phyloP scores from a whole-genome alignment of 2,113 vertebrate genomes.

The Proteles cristata region DNA sequence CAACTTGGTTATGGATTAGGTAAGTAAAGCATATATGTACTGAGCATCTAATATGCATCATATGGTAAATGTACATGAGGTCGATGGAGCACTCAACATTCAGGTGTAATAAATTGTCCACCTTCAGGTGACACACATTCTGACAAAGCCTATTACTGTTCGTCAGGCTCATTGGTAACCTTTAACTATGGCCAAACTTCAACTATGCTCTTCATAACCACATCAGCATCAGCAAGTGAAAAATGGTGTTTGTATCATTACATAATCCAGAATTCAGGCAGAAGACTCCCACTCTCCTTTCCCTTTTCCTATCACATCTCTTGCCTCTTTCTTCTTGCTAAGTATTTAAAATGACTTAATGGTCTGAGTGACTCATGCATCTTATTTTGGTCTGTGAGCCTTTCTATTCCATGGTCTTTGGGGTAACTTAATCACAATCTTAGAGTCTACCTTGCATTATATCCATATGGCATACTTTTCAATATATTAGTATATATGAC shows the following conservation, averaged over 20 bases:
- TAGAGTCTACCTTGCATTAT: conserved; percentile 14
- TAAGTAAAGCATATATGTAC: neutral
- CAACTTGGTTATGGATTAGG: neutral
- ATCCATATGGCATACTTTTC: conserved; percentile 32
- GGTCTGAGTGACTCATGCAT: conserved; percentile 27
- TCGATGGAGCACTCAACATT: neutral
- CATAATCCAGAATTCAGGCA: neutral
- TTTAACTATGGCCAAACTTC: neutral
- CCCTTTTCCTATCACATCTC: neutral
- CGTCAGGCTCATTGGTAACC: neutral
- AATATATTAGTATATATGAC: conserved; percentile 8
- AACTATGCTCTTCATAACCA: neutral
- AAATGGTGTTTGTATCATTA: neutral
- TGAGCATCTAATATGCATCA: neutral
- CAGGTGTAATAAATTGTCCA: neutral
- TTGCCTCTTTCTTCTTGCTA: conserved; percentile 32
- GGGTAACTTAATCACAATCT: conserved; percentile 50
- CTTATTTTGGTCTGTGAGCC: conserved; percentile 49
- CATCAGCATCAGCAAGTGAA: neutral
- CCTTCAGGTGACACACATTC: neutral
- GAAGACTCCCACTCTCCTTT: neutral
- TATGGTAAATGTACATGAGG: neutral
- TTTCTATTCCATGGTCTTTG: conserved; percentile 45
- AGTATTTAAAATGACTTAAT: conserved; percentile 55
- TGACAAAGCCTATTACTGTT: neutral